These are phyloP conservation scores for Actinia tenebrosa DNA, from an alignment of 64 coral and sea anemone genomes.

Conservation along the genomic window DNA sequence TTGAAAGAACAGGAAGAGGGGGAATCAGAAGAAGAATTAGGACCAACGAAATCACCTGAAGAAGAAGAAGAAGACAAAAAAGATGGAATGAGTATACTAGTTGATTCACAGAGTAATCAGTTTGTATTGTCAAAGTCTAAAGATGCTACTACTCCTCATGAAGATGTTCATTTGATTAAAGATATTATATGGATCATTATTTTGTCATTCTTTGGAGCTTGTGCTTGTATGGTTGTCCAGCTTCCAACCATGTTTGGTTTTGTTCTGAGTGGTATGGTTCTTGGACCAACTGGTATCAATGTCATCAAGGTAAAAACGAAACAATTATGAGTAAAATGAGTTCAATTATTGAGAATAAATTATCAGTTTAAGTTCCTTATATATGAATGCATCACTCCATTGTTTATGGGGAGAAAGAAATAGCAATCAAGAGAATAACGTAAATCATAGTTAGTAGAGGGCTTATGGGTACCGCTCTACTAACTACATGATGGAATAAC, in stretches of 20 bases:
- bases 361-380: no score
- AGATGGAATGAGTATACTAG: slow-evolving; percentile 84
- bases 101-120: slow-evolving; percentile 90
- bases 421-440: no score
- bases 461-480: no score
- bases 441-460: no score
- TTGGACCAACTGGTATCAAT: slow-evolving; percentile 88
- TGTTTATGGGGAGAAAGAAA: no score
- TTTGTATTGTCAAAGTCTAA: slow-evolving; percentile 95
- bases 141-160: slow-evolving; percentile 85
- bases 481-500: no score
- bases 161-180: slow-evolving; percentile 90
- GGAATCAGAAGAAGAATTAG: slow-evolving; percentile 5
- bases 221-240: slow-evolving; percentile 57
- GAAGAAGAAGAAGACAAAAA: slow-evolving; percentile 47
- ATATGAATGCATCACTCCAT: no score
- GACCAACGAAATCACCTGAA: not conserved
- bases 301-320: slow-evolving; percentile 70
- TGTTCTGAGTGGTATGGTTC: slow-evolving; percentile 86
- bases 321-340: not conserved
- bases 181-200: slow-evolving; percentile 85
- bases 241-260: slow-evolving; percentile 97
- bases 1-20: slow-evolving; percentile 55
- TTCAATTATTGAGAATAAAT: no score
- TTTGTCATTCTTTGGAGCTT: slow-evolving; percentile 73